These are phyloP conservation scores for Macrotus californicus DNA, from an alignment of 2,113 vertebrate genomes.

Conservation along the genomic window DNA sequence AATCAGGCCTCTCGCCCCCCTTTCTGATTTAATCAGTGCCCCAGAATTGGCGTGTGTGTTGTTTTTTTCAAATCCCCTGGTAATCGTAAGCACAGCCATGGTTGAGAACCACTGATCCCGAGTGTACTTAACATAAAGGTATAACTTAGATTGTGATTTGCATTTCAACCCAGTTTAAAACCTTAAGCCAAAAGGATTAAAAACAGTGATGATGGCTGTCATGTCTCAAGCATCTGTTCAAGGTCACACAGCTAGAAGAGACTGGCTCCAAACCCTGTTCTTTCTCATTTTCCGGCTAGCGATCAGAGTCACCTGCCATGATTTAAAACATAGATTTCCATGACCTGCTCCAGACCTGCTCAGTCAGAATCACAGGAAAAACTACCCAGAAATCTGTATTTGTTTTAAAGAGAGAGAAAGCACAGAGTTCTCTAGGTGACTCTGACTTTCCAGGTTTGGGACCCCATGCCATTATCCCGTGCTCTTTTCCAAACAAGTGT, in stretches of 20 bases:
- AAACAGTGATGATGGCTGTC: background rate
- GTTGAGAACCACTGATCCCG: background rate
- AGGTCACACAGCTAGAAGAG: background rate
- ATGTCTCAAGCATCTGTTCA: background rate
- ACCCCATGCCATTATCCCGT: background rate
- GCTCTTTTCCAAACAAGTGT: background rate
- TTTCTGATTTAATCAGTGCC: background rate
- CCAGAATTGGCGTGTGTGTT: background rate
- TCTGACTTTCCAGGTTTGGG: background rate
- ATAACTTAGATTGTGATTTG: background rate
- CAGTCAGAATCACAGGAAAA: background rate
- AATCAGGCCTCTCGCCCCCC: background rate
- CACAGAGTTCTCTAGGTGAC: background rate
- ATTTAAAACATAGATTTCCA: background rate
- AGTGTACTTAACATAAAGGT: background rate
- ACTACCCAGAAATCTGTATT: background rate
- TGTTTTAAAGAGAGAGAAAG: background rate
- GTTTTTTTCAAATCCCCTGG: background rate
- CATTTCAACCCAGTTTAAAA: conserved; percentile 19
- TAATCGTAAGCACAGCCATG: background rate
- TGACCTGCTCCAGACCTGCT: background rate
- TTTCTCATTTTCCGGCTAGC: background rate
- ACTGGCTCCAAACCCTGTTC: background rate
- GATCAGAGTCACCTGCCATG: background rate
- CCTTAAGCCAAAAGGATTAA: background rate